phyloP scores from a whole-genome alignment of 2,113 vertebrate species.

The Nerophis ophidion region DNA sequence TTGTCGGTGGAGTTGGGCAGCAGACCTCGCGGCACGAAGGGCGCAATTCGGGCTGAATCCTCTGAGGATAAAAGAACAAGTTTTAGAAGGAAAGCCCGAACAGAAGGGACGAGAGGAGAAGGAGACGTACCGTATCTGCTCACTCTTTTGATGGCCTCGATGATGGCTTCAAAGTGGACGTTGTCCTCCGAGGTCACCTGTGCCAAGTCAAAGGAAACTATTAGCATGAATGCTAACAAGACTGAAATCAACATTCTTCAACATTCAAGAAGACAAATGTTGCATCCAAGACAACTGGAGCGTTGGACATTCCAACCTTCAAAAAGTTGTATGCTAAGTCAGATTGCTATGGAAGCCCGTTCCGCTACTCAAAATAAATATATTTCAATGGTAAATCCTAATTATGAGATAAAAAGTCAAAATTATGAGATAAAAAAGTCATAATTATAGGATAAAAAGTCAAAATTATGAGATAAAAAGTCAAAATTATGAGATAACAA shows the following conservation, averaged over 20 bases:
- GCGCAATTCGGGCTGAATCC: conserved; percentile 75
- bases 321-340: too few relatives aligned
- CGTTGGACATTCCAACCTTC: too few relatives aligned
- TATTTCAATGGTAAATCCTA: too few relatives aligned
- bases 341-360: too few relatives aligned
- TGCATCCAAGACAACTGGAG: too few relatives aligned
- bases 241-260: not conserved
- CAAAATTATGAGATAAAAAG: too few relatives aligned
- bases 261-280: too few relatives aligned
- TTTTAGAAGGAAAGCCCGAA: not conserved
- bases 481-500: too few relatives aligned
- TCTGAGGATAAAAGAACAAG: conserved; percentile 58
- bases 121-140: conserved; percentile 83
- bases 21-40: conserved; percentile 80
- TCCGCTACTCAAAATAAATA: too few relatives aligned
- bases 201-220: conserved; percentile 2
- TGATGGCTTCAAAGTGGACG: conserved; percentile 77
- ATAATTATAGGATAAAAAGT: too few relatives aligned
- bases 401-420: too few relatives aligned
- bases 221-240: not conserved
- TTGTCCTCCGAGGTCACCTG: conserved; percentile 86
- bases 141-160: conserved; percentile 82
- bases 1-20: conserved; percentile 88
- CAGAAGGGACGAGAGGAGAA: not conserved
- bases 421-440: too few relatives aligned